Evolutionary conservation across 2,888 invertebrate genomes (phyloP).

Genomic region (Lasioglossum vierecki): DNA sequence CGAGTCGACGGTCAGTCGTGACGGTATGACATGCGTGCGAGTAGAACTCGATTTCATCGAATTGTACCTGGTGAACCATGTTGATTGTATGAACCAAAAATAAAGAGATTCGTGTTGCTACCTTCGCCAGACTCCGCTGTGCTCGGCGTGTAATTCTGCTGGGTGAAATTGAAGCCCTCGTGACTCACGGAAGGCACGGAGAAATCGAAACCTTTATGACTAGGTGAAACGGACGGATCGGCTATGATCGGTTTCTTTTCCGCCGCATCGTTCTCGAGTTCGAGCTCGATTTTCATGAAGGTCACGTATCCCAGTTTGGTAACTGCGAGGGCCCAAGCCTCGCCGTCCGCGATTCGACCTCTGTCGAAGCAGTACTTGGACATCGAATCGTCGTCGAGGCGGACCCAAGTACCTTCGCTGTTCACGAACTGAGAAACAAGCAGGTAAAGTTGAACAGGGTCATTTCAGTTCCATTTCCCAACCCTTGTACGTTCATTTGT

Average conservation of each 20-base stretch:
- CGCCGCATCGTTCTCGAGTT: slow-evolving; percentile 78
- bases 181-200: slow-evolving; percentile 80
- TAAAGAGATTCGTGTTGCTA: slow-evolving; percentile 82
- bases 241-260: slow-evolving; percentile 72
- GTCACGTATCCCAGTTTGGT: slow-evolving; percentile 87
- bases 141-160: slow-evolving; percentile 74
- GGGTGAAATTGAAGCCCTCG: slow-evolving; percentile 78
- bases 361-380: slow-evolving; percentile 88
- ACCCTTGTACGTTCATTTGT: not conserved
- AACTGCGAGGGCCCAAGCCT: slow-evolving; percentile 90
- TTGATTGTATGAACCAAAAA: slow-evolving; percentile 82
- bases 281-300: slow-evolving; percentile 87
- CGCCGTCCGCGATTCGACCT: slow-evolving; percentile 84
- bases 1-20: not conserved
- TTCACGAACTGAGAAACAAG: slow-evolving; percentile 84
- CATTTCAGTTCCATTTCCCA: not conserved
- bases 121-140: slow-evolving; percentile 73
- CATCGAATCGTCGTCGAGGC: slow-evolving; percentile 86
- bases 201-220: slow-evolving; percentile 87
- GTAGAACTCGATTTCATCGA: slow-evolving; percentile 7
- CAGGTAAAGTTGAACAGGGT: not conserved
- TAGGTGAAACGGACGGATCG: slow-evolving; percentile 77
- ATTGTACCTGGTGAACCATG: slow-evolving; percentile 76
- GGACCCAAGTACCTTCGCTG: slow-evolving; percentile 88
- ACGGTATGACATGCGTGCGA: not conserved